Conservation (phyloP, 2,113 vertebrate species). For the Tragelaphus imberbis region DNA sequence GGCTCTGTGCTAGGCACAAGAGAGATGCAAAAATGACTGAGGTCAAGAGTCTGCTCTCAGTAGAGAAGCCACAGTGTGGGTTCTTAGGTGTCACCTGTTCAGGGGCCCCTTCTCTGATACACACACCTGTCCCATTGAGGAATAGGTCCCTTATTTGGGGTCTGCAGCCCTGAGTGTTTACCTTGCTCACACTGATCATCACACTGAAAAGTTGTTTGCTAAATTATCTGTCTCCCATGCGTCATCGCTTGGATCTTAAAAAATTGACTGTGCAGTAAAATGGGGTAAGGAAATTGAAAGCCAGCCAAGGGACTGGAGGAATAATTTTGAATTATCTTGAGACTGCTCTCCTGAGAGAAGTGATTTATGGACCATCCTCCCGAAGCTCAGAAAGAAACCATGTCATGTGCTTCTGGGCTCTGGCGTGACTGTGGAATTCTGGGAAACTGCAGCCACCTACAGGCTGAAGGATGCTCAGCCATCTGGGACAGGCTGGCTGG, state of each 20-base stretch:
- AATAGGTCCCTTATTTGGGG: not conserved
- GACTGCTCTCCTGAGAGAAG: not conserved
- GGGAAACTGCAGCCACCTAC: not conserved
- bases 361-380: not conserved
- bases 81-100: not conserved
- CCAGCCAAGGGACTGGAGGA: not conserved
- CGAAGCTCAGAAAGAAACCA: not conserved
- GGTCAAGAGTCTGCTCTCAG: not conserved
- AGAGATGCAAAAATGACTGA: not conserved
- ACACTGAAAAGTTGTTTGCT: not conserved
- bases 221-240: not conserved
- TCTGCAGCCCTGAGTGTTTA: not conserved
- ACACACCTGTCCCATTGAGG: not conserved
- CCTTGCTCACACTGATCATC: fast-evolving
- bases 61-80: not conserved
- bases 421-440: not conserved
- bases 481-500: not conserved
- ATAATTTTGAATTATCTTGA: not conserved
- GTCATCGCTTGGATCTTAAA: not conserved
- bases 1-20: not conserved
- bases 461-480: not conserved
- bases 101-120: not conserved
- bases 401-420: not conserved
- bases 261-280: not conserved
- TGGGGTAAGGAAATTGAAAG: not conserved